Conservation (phyloP, 2,888 invertebrate genomes). For the Chloroclysta siterata region DNA sequence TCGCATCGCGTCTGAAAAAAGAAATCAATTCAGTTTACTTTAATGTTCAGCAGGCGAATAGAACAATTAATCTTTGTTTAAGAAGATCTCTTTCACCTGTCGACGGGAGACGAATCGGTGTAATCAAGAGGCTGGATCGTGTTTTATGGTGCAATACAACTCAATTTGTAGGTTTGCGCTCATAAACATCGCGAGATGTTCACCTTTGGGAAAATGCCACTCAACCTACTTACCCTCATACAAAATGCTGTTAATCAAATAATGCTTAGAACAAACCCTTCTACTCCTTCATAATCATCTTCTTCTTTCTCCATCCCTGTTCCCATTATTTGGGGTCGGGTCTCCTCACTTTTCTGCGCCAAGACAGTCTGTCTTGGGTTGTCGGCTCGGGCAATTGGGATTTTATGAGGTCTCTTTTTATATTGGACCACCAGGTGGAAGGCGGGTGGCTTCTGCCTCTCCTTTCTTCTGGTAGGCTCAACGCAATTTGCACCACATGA, state of each 20-base stretch:
- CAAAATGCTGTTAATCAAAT: too few relatives aligned
- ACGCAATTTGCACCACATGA: too few relatives aligned
- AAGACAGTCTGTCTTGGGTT: too few relatives aligned
- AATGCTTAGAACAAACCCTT: neutral
- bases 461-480: too few relatives aligned
- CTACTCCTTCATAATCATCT: too few relatives aligned
- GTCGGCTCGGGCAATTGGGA: too few relatives aligned
- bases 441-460: too few relatives aligned
- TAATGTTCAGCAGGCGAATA: conserved; percentile 17
- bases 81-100: conserved; percentile 43
- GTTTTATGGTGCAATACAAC: conserved; percentile 40
- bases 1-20: conserved; percentile 11
- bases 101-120: conserved; percentile 43
- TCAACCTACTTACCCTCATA: neutral
- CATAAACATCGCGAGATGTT: conserved; percentile 17
- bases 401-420: too few relatives aligned
- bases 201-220: conserved; percentile 13
- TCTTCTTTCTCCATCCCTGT: too few relatives aligned
- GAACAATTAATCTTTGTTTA: conserved; percentile 45
- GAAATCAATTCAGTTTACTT: conserved; percentile 17
- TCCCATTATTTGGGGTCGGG: too few relatives aligned
- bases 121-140: conserved; percentile 39
- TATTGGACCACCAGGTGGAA: too few relatives aligned
- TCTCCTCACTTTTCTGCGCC: too few relatives aligned
- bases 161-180: conserved; percentile 5